Evolutionary conservation across 2,113 vertebrate species (phyloP), one percentile per base, ranked within the genome.

Genomic region (Pedionomus torquatus): DNA sequence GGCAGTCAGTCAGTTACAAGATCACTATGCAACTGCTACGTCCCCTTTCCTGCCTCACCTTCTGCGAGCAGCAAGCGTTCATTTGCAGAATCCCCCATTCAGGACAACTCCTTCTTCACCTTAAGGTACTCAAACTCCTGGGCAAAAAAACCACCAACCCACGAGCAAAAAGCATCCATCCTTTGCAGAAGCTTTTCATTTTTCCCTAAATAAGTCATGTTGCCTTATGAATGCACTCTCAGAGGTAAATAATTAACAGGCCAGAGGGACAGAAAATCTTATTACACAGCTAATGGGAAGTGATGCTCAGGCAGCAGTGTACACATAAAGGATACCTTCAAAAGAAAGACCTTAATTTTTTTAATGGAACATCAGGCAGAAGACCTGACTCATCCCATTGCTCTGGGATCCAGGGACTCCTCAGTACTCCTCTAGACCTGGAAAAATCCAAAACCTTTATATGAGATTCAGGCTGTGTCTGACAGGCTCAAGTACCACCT

Each of bases 181-280:
- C 71, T 64, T 74, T 60, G 37, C 66, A 85, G 76, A 70, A 69
- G 94, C 65, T 76, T 94, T 93, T 82, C 28, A 52, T 94, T 93
- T 95, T 89, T 2, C 46, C 35, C 7, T 90, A 87, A 96, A 72
- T 93, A 92, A 95, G 49, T 76, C 52, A 92, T 70, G 77, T 44
- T 85, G 37, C 82, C 72, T 89, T 87, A 90, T 19, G 37, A 95
- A 89, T n/a, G 17, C 57, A 69, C 63, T 85, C 74, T 94, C 81
- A 90, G 87, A 95, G 74, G 87, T 95, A 95, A 95, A 92, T 92
- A 96, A 96, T 96, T 97, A 96, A 94, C 74, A 91, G 66, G 70
- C 57, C 82, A 83, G 52, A 87, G 87, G 87, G 87, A 94, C 46
- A 91, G 72, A 94, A 96, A 94, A 91, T 79, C 83, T 93, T 72